Conservation (phyloP, 1,140 invertebrate genomes). For the Reticulitermes speratus region DNA sequence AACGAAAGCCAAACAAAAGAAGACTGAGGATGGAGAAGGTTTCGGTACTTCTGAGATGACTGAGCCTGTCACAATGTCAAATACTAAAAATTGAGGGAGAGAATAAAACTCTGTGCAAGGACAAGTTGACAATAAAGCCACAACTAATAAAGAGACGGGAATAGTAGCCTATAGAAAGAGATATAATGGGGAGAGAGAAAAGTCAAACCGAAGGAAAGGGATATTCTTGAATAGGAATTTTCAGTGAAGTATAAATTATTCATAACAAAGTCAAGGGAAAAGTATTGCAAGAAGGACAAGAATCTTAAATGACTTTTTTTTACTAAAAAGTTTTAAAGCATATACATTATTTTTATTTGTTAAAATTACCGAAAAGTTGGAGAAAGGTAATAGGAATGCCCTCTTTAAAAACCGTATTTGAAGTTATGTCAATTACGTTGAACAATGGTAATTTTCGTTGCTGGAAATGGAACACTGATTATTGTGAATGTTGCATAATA, state of each 20-base stretch:
- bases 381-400: neutral
- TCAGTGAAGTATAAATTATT: neutral
- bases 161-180: neutral
- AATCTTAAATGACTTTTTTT: neutral
- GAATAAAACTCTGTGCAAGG: neutral
- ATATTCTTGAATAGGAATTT: neutral
- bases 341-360: neutral
- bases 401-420: neutral
- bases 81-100: neutral
- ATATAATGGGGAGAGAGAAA: neutral
- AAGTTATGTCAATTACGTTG: neutral
- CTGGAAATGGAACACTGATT: neutral
- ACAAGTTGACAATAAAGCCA: neutral
- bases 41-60: neutral
- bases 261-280: neutral
- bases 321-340: neutral
- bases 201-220: neutral
- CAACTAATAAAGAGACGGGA: neutral
- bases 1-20: slow-evolving; percentile 12
- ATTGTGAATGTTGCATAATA: neutral
- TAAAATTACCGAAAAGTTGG: neutral
- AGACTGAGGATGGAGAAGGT: neutral
- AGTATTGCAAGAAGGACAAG: neutral
- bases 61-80: neutral
- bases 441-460: neutral